Percentiles rank a stretch among this genome's conserved stretches.
phyloP scores from a whole-genome alignment of 2,113 vertebrate genomes.

The Crotophaga sulcirostris region DNA sequence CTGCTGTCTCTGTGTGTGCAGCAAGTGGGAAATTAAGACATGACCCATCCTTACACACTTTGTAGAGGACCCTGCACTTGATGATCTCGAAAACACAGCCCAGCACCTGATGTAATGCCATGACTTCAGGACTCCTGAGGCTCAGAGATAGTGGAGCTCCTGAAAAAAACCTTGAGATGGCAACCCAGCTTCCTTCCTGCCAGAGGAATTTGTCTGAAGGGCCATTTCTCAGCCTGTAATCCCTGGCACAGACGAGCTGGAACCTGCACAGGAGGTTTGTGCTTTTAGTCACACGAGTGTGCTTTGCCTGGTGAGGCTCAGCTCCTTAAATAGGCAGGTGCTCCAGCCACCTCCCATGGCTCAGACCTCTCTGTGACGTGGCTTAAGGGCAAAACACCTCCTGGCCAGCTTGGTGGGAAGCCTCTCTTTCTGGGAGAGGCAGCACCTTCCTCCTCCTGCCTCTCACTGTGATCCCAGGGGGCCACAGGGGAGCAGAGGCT shows the following conservation, averaged over 20 bases:
- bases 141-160: not conserved
- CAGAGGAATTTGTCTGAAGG: not conserved
- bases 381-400: not conserved
- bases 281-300: not conserved
- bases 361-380: accelerated
- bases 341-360: not conserved
- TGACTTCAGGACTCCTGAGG: not conserved
- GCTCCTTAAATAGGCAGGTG: not conserved
- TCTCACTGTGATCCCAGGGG: not conserved
- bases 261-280: not conserved
- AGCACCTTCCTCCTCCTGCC: not conserved
- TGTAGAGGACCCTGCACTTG: not conserved
- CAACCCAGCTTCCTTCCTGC: not conserved
- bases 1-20: not conserved
- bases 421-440: not conserved
- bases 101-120: not conserved
- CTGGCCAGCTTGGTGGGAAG: not conserved
- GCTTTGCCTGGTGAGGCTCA: not conserved
- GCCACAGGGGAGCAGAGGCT: not conserved
- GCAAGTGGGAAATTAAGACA: not conserved
- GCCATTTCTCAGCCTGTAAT: not conserved
- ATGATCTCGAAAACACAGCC: not conserved
- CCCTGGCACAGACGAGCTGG: not conserved
- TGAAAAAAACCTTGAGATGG: not conserved
- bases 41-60: accelerated